phyloP scores from a whole-genome alignment of 1,140 invertebrate species.

The Diorhabda elongata region DNA sequence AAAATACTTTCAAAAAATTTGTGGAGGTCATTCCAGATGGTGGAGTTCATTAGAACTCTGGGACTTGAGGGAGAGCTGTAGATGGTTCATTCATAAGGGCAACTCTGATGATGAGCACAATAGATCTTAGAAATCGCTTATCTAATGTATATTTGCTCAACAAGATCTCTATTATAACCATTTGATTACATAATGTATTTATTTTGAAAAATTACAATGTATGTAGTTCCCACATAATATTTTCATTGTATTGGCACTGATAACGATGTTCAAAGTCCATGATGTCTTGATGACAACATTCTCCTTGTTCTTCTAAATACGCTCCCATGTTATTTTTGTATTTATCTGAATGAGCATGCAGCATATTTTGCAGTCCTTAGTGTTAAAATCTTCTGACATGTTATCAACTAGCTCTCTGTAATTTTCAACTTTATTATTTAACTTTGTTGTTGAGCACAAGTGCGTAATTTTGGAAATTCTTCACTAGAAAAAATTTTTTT shows the following conservation, averaged over 20 bases:
- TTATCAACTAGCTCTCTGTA: background rate
- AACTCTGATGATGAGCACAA: too few species aligned
- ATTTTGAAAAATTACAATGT: too few species aligned
- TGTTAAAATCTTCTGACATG: background rate
- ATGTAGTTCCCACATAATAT: background rate
- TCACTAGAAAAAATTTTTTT: background rate
- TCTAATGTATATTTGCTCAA: too few species aligned
- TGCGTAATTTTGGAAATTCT: background rate
- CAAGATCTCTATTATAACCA: too few species aligned
- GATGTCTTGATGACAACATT: slow-evolving; percentile 3
- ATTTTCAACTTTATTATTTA: background rate
- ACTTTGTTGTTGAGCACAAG: background rate
- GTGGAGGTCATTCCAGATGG: too few species aligned
- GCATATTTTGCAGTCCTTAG: background rate
- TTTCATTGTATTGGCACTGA: background rate
- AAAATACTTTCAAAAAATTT: too few species aligned
- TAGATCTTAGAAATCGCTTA: too few species aligned
- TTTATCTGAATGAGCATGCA: background rate
- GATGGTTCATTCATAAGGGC: too few species aligned
- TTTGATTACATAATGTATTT: too few species aligned
- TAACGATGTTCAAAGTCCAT: background rate
- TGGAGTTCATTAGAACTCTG: too few species aligned
- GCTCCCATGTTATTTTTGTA: background rate
- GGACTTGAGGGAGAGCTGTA: too few species aligned
- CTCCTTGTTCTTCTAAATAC: slow-evolving; percentile 2